Conservation (phyloP, 2,113 vertebrate species). For the Capreolus pygargus region DNA sequence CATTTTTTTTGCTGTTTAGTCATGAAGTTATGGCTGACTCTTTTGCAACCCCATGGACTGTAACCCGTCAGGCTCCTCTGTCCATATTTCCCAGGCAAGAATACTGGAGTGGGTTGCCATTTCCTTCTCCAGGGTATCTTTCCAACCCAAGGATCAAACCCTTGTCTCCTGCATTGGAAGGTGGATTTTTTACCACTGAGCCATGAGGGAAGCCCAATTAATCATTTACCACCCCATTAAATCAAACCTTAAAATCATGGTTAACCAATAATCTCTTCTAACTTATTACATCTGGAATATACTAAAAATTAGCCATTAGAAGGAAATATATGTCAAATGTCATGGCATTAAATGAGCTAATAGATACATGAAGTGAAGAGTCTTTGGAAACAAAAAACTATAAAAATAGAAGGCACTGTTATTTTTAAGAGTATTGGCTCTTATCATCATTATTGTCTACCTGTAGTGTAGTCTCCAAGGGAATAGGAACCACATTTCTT, state of each 20-base stretch:
- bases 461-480: background rate
- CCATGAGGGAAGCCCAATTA: background rate
- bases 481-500: background rate
- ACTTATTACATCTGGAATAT: background rate
- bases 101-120: background rate
- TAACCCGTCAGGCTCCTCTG: background rate
- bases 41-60: background rate
- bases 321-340: background rate
- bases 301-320: background rate
- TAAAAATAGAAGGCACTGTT: background rate
- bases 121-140: background rate
- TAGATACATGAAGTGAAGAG: background rate
- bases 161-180: background rate
- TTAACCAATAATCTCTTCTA: slow-evolving; percentile 26
- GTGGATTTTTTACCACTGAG: background rate
- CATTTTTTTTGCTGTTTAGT: background rate
- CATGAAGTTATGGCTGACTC: background rate
- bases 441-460: background rate
- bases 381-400: background rate
- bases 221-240: slow-evolving; percentile 25
- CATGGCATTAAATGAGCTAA: background rate
- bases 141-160: background rate
- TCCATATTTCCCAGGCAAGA: background rate
- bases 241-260: slow-evolving; percentile 23
- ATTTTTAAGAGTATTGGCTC: background rate